Base-by-base conservation (phyloP, 2,113 vertebrate genomes). In the Prietella phreatophila region DNA sequence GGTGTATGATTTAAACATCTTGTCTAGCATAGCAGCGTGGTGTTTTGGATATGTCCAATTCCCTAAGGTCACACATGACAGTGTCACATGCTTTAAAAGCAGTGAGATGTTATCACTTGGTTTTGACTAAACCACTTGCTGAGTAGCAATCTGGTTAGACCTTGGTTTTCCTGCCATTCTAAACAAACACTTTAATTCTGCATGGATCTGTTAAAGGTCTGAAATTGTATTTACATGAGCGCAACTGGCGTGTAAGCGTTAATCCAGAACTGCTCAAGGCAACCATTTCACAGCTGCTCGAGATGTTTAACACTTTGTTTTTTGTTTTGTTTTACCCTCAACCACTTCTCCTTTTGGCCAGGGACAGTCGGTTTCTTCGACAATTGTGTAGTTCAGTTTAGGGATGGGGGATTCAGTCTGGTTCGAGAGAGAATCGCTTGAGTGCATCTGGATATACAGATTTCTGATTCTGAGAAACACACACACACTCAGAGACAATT, bases 341-440 rank as follows among this genome's bases (percentile, higher is more conserved):
- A 3, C 79, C 13, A 1, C 47, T 82, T 30, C 75, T 5, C 47
- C 10, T 71, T 79, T 5, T n/a, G 50, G 4, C 8, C 15, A 47
- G 19, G 27, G 50, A 89, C 50, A 19, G 13, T 85, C 30, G 85
- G 88, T 85, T 88, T 78, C 73, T 69, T 30, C 39, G 75, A 89
- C n/a, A 36, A 87, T 81, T 39, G 56, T 8, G 20, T 25, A 55
- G 82, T 79, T 78, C 84, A 87, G n/a, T 15, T 15, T 47, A 17
- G 36, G 56, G 63, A 33, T 19, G 7, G 8, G 13, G 86, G 87
- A 89, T 89, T 84, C 13, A 87, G 85, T 17, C 5, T 55, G 69
- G 5, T 84, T 42, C 58, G 19, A 56, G 0, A n/a, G 11, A n/a
- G 17, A 25, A 63, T 20, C 25, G 33, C 2, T 5, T 7, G 42